These are phyloP conservation scores for Pogonomyrmex barbatus DNA, from an alignment of 1,140 invertebrate genomes.

Conservation along the genomic window DNA sequence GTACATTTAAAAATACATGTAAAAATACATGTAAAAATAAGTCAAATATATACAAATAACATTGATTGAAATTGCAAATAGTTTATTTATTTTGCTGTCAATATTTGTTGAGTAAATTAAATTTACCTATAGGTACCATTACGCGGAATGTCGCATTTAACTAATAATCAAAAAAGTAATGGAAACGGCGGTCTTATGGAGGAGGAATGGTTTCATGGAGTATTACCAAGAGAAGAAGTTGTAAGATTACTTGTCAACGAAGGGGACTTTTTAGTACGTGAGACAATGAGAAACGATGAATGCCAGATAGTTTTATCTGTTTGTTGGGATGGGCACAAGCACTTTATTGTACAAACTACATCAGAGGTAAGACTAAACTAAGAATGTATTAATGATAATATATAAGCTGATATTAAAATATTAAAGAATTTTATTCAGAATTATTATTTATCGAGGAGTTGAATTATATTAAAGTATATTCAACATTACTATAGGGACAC, in stretches of 20 bases:
- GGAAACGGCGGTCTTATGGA: conserved; percentile 88
- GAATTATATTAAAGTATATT: neutral
- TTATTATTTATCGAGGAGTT: neutral
- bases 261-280: conserved; percentile 97
- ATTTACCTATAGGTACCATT: conserved; percentile 77
- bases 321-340: conserved; percentile 97
- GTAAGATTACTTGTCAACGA: conserved; percentile 94
- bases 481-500: conserved; percentile 89
- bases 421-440: neutral
- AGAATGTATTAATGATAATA: neutral
- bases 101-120: neutral
- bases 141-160: conserved; percentile 79
- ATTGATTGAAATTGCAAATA: neutral
- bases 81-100: neutral
- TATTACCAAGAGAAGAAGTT: conserved; percentile 97
- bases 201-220: conserved; percentile 99
- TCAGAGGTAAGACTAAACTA: conserved; percentile 88
- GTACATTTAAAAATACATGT: neutral
- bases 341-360: conserved; percentile 98
- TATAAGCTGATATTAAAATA: conserved; percentile 30
- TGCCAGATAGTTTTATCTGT: conserved; percentile 97
- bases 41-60: neutral
- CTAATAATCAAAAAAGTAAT: conserved; percentile 81
- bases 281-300: conserved; percentile 97
- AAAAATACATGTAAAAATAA: conserved; percentile 8